Conservation (phyloP, 2,797 vertebrate species). For the Anolis apletophallus region DNA sequence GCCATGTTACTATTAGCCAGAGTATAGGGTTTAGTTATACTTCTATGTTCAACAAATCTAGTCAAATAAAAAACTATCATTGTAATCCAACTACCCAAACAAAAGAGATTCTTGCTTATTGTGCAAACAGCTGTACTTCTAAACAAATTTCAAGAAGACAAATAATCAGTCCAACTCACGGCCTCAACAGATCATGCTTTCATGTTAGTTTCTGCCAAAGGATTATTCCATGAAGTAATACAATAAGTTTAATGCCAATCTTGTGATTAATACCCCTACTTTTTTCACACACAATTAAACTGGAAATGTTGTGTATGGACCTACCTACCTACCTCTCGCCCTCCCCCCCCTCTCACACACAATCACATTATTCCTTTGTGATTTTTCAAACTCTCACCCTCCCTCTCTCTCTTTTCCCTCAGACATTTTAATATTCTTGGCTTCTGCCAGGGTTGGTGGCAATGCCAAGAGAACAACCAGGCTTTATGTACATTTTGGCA, state of each 20-base stretch:
- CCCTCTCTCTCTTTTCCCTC: not conserved
- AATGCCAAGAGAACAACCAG: constrained; percentile 14
- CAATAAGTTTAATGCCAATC: not conserved
- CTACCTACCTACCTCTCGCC: no score
- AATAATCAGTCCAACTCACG: not conserved
- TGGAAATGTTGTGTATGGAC: not conserved
- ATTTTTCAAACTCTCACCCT: not conserved
- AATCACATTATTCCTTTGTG: not conserved
- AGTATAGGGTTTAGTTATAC: not conserved
- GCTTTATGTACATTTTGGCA: constrained; percentile 27
- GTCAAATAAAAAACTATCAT: not conserved
- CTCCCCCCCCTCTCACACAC: not conserved
- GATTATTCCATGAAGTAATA: not conserved
- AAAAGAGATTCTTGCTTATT: not conserved
- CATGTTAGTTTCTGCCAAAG: not conserved
- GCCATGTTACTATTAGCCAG: not conserved
- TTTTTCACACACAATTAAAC: not conserved
- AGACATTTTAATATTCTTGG: not conserved
- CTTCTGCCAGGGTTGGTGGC: constrained; percentile 10
- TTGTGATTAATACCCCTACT: not conserved
- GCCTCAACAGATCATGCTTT: not conserved
- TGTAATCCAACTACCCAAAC: not conserved
- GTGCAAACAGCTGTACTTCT: not conserved
- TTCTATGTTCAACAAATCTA: not conserved
- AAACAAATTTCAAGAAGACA: constrained; percentile 7